phyloP scores from a whole-genome alignment of 2,888 invertebrate genomes.

The Capitulum mitella region DNA sequence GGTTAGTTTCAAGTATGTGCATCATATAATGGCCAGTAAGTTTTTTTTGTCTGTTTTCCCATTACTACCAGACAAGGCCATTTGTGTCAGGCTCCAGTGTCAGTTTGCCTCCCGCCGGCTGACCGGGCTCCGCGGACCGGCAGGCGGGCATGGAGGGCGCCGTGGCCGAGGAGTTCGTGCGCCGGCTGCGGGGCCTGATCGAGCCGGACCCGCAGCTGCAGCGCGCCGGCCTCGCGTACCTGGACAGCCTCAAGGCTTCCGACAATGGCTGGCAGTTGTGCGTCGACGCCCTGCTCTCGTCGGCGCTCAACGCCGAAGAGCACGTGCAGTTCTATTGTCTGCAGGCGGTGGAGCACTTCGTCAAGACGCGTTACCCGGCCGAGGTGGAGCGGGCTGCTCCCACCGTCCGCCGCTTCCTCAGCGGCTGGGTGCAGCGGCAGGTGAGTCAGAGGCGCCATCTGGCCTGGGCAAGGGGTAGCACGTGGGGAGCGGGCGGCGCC shows the following conservation, averaged over 20 bases:
- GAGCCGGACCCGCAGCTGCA: slow-evolving; percentile 12
- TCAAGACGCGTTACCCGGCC: slow-evolving; percentile 44
- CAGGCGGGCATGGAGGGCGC: not conserved
- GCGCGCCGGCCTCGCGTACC: slow-evolving; percentile 44
- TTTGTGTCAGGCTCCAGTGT: no score
- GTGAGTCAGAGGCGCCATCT: no score
- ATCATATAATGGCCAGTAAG: no score
- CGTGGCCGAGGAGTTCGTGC: not conserved
- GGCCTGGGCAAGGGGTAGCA: no score
- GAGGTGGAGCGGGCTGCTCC: slow-evolving; percentile 40
- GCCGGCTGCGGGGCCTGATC: slow-evolving; percentile 1
- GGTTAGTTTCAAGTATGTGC: no score
- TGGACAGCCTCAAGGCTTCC: slow-evolving; percentile 47
- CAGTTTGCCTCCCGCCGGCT: no score
- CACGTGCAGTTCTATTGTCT: slow-evolving; percentile 48
- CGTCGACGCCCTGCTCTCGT: slow-evolving; percentile 41
- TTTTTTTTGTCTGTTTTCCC: no score
- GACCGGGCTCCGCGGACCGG: no score
- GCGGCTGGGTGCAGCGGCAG: slow-evolving; percentile 44
- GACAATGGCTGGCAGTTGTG: slow-evolving; percentile 48
- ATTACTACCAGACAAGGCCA: no score
- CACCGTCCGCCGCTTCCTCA: slow-evolving; percentile 43
- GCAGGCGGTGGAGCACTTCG: slow-evolving; percentile 48
- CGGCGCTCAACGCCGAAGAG: slow-evolving; percentile 41
- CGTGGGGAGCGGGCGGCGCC: no score